Evolutionary conservation across 2,888 invertebrate genomes (phyloP), one percentile per base, ranked within the genome.

Genomic region (Notodonta dromedarius): DNA sequence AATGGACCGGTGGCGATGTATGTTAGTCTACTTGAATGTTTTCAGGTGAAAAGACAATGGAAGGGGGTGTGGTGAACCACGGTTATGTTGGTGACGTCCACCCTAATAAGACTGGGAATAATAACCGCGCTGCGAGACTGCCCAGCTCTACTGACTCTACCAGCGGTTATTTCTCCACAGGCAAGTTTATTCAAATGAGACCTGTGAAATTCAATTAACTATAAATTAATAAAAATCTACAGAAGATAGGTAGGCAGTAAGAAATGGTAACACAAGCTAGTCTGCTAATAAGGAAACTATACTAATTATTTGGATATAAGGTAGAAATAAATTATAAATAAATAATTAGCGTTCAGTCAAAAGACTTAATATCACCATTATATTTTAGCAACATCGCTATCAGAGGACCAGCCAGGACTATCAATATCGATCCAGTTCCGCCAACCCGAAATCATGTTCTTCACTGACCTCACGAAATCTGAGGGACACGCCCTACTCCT

Each of bases 401-500:
- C 88, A 46, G 93, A 93, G 70, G 93, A 94, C 12, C 80, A 85
- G 40, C 89, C 91, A 74, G 96, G 96, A 55, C 86, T 97, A 40
- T 95, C 96, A 1, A 89, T 97, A 69, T 96, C 96, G 0, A 90
- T 97, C 35, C 95, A 96, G 76, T 94, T 97, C 73, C 95, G 96
- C 42, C 95, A 96, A 79, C 97, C 97, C 0, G 97, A 97, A 86
- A 92, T 97, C 57, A 95, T 97, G 87, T 94, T 97, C 73, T 95
- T 96, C 80, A 96, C 96, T 0, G 95, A 95, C 73, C 89, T 94
- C n/a, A 94, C 94, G 9, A 94, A 95, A 51, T 94, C 94, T 32
- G 95, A 94, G 52, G 95, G 95, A 2, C 94, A 95, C 73, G 95
- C 96, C 5, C 83, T 96, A 52, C 94, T 97, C 12, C 91, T 97